These are phyloP conservation scores for Amorpha juglandis DNA, from an alignment of 2,888 invertebrate species.

Conservation along the genomic window DNA sequence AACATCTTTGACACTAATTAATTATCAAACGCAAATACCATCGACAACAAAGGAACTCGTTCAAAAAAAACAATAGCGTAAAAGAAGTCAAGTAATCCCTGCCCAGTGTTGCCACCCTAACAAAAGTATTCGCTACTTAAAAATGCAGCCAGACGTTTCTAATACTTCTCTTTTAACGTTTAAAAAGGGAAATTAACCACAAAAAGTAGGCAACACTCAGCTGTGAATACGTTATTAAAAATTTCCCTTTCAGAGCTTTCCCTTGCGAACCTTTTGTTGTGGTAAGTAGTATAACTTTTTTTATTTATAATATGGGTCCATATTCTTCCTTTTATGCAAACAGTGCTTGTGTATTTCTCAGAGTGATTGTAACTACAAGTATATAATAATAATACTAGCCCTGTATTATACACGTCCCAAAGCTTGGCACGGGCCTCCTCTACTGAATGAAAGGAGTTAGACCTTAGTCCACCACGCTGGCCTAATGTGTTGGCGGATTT, in stretches of 20 bases:
- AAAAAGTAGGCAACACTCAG: conserved; percentile 40
- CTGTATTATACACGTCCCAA: too few relatives aligned
- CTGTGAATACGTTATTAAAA: conserved; percentile 45
- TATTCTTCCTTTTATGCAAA: background rate
- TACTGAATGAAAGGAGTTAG: too few relatives aligned
- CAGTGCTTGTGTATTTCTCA: too few relatives aligned
- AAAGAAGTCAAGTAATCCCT: background rate
- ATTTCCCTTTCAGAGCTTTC: conserved; percentile 36
- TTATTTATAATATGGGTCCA: background rate
- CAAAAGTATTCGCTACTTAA: conserved; percentile 29
- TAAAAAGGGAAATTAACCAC: conserved; percentile 43
- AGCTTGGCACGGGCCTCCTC: too few relatives aligned
- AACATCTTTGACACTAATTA: too few relatives aligned
- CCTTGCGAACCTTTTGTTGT: conserved; percentile 24
- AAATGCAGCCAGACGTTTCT: conserved; percentile 33
- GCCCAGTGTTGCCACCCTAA: conserved; percentile 10
- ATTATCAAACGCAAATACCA: background rate
- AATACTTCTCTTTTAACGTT: conserved; percentile 36
- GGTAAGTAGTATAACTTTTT: conserved; percentile 17
- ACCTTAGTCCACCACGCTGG: too few relatives aligned
- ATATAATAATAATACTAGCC: too few relatives aligned
- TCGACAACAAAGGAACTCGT: background rate
- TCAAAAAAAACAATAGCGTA: background rate
- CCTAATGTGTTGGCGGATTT: too few relatives aligned
- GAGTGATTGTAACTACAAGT: too few relatives aligned